Evolutionary conservation across 2,797 vertebrate genomes (phyloP).

Genomic region (Microchirus variegatus): DNA sequence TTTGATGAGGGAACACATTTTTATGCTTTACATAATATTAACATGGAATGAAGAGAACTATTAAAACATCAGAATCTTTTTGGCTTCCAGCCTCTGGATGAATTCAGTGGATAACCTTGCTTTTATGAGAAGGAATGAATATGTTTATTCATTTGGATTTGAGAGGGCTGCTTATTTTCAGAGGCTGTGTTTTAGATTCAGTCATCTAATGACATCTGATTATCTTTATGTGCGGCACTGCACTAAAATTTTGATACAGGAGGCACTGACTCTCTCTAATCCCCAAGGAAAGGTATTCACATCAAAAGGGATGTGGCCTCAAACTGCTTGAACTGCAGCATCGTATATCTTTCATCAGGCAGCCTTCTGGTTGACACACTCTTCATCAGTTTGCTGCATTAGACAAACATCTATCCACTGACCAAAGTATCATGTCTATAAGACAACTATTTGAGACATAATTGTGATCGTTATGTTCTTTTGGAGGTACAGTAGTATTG

Average conservation of each 20-base stretch:
- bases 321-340: slow-evolving; percentile 15
- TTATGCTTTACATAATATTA: slow-evolving; percentile 73
- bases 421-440: background rate
- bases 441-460: background rate
- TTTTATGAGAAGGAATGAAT: slow-evolving; percentile 49
- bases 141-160: slow-evolving; percentile 62
- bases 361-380: slow-evolving; percentile 10
- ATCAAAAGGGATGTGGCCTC: slow-evolving; percentile 23
- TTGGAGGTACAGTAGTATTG: background rate
- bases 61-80: slow-evolving; percentile 45
- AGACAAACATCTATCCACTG: slow-evolving; percentile 10
- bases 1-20: slow-evolving; percentile 74
- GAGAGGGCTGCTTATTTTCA: slow-evolving; percentile 58
- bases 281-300: slow-evolving; percentile 17
- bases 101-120: slow-evolving; percentile 50
- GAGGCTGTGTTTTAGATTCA: slow-evolving; percentile 36
- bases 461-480: background rate
- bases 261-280: slow-evolving; percentile 23
- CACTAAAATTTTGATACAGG: slow-evolving; percentile 25
- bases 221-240: slow-evolving; percentile 29
- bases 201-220: slow-evolving; percentile 44
- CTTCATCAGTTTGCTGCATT: slow-evolving; percentile 14
- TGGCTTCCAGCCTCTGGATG: slow-evolving; percentile 47
- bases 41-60: slow-evolving; percentile 54
- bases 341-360: slow-evolving; percentile 6